These are phyloP conservation scores for Choristoneura rosaceana DNA, from an alignment of 2,888 invertebrate species.

Conservation along the genomic window DNA sequence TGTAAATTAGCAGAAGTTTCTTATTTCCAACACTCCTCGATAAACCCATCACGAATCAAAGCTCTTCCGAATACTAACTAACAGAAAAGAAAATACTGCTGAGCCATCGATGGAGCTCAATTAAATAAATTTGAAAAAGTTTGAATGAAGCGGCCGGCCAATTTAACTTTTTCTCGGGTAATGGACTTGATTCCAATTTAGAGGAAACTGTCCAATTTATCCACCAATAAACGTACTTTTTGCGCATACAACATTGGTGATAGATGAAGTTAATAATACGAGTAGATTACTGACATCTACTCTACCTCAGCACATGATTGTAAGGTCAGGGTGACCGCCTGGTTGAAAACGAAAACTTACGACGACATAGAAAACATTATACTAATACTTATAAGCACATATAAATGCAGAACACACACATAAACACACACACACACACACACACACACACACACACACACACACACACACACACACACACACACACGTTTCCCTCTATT, in stretches of 20 bases:
- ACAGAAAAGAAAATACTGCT: slow-evolving; percentile 8
- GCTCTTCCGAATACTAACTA: neutral
- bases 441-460: too few relatives aligned
- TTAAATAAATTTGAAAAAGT: slow-evolving; percentile 40
- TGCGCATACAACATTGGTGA: neutral
- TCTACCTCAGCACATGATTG: too few relatives aligned
- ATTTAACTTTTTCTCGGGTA: slow-evolving; percentile 31
- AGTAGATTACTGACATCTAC: too few relatives aligned
- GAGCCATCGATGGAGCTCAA: slow-evolving; percentile 9
- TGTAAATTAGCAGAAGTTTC: neutral
- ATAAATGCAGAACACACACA: too few relatives aligned
- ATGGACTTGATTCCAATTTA: slow-evolving; percentile 29
- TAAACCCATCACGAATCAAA: slow-evolving; percentile 5
- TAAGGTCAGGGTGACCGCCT: too few relatives aligned
- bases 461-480: too few relatives aligned
- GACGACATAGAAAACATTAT: too few relatives aligned
- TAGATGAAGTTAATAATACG: too few relatives aligned
- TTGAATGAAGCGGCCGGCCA: slow-evolving; percentile 24
- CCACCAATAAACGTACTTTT: slow-evolving; percentile 27
- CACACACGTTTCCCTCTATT: too few relatives aligned
- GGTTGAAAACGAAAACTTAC: too few relatives aligned
- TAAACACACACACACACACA: too few relatives aligned
- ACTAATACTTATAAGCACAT: too few relatives aligned
- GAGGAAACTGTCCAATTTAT: slow-evolving; percentile 26
- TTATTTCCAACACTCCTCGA: neutral